These are phyloP conservation scores for Erynnis tages DNA, from an alignment of 2,888 invertebrate species.

Conservation along the genomic window DNA sequence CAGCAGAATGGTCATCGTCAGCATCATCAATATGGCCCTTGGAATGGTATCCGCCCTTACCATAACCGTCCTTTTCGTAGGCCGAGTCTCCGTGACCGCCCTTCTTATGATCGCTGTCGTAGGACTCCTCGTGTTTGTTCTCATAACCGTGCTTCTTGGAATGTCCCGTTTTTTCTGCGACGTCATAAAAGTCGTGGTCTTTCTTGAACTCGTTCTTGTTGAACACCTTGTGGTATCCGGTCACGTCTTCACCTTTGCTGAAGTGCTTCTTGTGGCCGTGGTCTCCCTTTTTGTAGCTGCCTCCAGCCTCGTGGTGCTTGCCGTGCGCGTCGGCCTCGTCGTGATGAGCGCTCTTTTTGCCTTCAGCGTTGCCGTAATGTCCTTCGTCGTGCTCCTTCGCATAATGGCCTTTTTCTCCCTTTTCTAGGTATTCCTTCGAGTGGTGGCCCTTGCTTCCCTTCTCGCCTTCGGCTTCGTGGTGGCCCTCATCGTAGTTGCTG, in stretches of 20 bases:
- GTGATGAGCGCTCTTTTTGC: constrained; percentile 77
- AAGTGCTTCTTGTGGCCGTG: constrained; percentile 82
- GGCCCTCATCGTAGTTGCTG: constrained; percentile 68
- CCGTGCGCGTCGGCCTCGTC: constrained; percentile 80
- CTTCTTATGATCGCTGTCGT: constrained; percentile 80
- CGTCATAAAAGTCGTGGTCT: constrained; percentile 88
- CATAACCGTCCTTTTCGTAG: constrained; percentile 73
- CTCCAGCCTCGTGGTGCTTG: constrained; percentile 75
- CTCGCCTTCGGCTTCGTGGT: constrained; percentile 76
- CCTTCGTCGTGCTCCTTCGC: constrained; percentile 78
- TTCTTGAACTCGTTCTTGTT: constrained; percentile 90
- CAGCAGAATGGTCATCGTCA: constrained; percentile 79
- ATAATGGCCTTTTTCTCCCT: constrained; percentile 80
- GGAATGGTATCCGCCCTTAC: constrained; percentile 80
- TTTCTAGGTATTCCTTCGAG: constrained; percentile 75
- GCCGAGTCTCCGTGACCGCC: constrained; percentile 79
- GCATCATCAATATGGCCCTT: constrained; percentile 79
- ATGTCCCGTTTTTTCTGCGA: constrained; percentile 84
- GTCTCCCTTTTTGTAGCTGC: constrained; percentile 79
- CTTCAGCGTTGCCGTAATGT: constrained; percentile 74
- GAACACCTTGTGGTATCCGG: constrained; percentile 87
- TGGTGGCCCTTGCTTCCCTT: constrained; percentile 81
- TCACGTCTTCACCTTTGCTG: constrained; percentile 86
- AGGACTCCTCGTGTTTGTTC: constrained; percentile 77
- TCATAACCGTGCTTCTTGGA: constrained; percentile 83